These are phyloP conservation scores for Cephalotes varians DNA, from an alignment of 2,888 invertebrate species.

Conservation along the genomic window DNA sequence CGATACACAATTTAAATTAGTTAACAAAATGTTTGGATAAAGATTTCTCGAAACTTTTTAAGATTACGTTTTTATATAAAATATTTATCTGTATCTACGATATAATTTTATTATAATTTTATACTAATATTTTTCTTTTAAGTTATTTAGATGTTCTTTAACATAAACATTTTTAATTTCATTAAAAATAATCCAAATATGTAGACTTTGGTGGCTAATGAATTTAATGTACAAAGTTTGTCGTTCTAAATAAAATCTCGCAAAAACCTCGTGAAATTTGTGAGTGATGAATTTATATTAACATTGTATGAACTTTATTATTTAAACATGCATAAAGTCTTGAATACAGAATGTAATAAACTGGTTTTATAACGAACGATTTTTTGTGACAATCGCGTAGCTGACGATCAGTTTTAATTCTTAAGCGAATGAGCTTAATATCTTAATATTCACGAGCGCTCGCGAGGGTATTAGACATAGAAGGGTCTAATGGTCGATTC, in stretches of 20 bases:
- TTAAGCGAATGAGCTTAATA: slow-evolving; percentile 75
- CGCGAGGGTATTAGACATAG: slow-evolving; percentile 65
- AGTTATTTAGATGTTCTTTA: not conserved
- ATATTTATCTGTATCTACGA: not conserved
- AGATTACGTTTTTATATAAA: not conserved
- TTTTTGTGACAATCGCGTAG: slow-evolving; percentile 20
- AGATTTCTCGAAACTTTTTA: not conserved
- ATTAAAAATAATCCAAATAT: not conserved
- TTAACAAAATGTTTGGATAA: not conserved
- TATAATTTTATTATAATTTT: not conserved
- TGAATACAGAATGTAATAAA: not conserved
- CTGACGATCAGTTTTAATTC: slow-evolving; percentile 61
- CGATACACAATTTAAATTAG: not conserved
- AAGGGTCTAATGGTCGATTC: slow-evolving; percentile 82
- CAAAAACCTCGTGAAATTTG: not conserved
- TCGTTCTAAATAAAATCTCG: not conserved
- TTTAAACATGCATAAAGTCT: not conserved
- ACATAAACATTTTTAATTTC: not conserved
- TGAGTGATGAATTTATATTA: not conserved
- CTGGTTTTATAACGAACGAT: not conserved
- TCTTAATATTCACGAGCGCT: slow-evolving; percentile 73
- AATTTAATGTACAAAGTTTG: not conserved
- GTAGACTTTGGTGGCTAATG: not conserved
- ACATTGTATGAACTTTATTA: not conserved
- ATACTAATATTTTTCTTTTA: not conserved